Conservation (phyloP, 1,140 invertebrate species). For the Drosophila kohkoa region DNA sequence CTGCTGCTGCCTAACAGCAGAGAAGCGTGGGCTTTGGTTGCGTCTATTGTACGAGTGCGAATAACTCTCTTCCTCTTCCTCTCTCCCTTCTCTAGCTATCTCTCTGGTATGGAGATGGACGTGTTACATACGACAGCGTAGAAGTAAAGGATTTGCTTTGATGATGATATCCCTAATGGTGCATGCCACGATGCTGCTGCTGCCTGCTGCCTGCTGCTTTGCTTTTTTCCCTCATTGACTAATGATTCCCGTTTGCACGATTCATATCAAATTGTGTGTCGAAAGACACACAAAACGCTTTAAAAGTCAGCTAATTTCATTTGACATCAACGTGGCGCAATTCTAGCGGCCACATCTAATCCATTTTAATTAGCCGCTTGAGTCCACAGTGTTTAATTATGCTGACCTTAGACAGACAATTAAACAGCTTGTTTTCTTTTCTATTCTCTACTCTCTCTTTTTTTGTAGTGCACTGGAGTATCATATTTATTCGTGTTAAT, state of each 20-base stretch:
- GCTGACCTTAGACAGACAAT: conserved; percentile 39
- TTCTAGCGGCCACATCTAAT: conserved; percentile 45
- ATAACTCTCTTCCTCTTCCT: too few relatives aligned
- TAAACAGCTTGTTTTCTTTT: conserved; percentile 23
- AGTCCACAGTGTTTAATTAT: conserved; percentile 48
- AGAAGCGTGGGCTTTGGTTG: conserved; percentile 65
- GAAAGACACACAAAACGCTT: conserved; percentile 22
- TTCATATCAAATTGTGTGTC: conserved; percentile 21
- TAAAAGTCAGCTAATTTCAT: conserved; percentile 53
- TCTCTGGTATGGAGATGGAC: conserved; percentile 38
- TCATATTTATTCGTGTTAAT: conserved; percentile 69
- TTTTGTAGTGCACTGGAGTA: conserved; percentile 42
- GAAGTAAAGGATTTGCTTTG: conserved; percentile 80
- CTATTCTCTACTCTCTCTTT: conserved; percentile 1
- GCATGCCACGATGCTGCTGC: conserved; percentile 44
- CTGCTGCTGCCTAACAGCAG: conserved; percentile 50
- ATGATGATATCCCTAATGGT: conserved; percentile 79
- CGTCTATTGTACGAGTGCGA: conserved; percentile 27
- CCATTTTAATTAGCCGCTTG: conserved; percentile 67
- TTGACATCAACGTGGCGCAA: conserved; percentile 29
- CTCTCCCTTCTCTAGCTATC: too few relatives aligned
- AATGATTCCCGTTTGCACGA: conserved; percentile 54
- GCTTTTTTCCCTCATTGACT: conserved; percentile 51
- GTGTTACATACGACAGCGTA: conserved; percentile 60
- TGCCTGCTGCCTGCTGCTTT: conserved; percentile 21